phyloP scores from a whole-genome alignment of 2,888 invertebrate species.

The Mesorhabditis spiculigera region DNA sequence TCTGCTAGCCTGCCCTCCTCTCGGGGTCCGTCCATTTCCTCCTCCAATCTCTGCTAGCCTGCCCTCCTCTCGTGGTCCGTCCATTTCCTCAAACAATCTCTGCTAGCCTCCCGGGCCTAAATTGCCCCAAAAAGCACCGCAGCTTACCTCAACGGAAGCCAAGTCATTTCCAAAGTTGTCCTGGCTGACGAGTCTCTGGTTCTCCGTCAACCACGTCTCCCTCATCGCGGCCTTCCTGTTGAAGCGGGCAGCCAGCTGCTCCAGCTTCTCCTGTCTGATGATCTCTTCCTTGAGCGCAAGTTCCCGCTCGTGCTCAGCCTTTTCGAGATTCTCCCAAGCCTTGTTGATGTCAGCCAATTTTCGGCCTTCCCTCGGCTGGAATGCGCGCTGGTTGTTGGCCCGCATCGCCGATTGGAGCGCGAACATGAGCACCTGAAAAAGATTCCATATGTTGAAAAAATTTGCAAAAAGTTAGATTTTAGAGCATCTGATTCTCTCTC shows the following conservation, averaged over 20 bases:
- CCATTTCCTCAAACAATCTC: too few species aligned
- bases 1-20: too few species aligned
- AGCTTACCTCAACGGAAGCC: conserved; percentile 81
- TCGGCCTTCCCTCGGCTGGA: conserved; percentile 81
- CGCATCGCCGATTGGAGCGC: conserved; percentile 97
- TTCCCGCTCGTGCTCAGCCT: conserved; percentile 95
- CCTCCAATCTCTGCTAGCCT: too few species aligned
- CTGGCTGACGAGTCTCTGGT: conserved; percentile 93
- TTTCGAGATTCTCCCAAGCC: conserved; percentile 96
- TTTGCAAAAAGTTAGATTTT: too few species aligned
- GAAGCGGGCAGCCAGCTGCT: conserved; percentile 51
- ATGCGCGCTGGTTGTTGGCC: conserved; percentile 96
- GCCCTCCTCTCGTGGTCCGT: too few species aligned
- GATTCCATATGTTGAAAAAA: too few species aligned
- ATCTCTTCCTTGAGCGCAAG: conserved; percentile 92
- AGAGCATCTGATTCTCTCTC: too few species aligned
- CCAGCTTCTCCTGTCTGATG: conserved; percentile 67
- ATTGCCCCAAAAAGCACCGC: background rate
- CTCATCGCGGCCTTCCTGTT: conserved; percentile 76
- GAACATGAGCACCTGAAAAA: conserved; percentile 73
- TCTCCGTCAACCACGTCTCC: conserved; percentile 98
- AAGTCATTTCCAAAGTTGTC: conserved; percentile 99
- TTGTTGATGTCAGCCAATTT: conserved; percentile 95
- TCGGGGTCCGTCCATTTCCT: too few species aligned
- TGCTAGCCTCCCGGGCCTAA: background rate